Evolutionary conservation across 2,888 invertebrate genomes (phyloP), one percentile per base, ranked within the genome.

Genomic region (Lycia hirtaria): DNA sequence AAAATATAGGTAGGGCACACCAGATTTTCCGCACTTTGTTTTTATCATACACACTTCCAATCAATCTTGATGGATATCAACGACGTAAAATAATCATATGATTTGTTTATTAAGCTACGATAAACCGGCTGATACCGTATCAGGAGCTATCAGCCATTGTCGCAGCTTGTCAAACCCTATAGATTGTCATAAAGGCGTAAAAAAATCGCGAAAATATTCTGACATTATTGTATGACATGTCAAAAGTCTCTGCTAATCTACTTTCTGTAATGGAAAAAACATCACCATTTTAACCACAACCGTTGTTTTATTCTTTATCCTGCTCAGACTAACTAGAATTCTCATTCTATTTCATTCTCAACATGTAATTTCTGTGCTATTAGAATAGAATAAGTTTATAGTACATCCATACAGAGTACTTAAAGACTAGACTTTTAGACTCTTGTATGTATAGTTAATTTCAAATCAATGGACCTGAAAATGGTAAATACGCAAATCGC

Each of bases 91-190:
- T 47, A 60, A 60, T 56, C 54, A 50, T 62, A 54, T 45, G 56
- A 62, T 62, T 62, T 62, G 58, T 58, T 58, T 49, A 59, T 52
- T 53, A 62, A 56, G 50, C 56, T 41, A 20, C 17, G 47, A 54
- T 59, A 56, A 58, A 58, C 32, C 35, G 12, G 14, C 28, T 51
- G 60, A 60, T 62, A 60, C 20, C 26, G 7, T 62, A 59, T 62
- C 56, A 49, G 33, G 26, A 22, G 37, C 28, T 63, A 45, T 63
- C 51, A 53, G 50, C n/a, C 40, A 51, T 51, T 51, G 56, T 51
- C 56, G 14, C 24, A 9, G 12, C 45, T 56, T 56, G 55, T 49
- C 55, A 49, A 37, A 37, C 54, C 45, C 17, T 54, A 26, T 9
- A 41, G 44, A 45, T 44, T 44, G 51, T 44, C 37, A 28, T 26